Percentiles rank a stretch among this genome's conserved stretches.
Evolutionary conservation across 2,113 vertebrate genomes (phyloP).

Genomic region (Patagioenas fasciata): DNA sequence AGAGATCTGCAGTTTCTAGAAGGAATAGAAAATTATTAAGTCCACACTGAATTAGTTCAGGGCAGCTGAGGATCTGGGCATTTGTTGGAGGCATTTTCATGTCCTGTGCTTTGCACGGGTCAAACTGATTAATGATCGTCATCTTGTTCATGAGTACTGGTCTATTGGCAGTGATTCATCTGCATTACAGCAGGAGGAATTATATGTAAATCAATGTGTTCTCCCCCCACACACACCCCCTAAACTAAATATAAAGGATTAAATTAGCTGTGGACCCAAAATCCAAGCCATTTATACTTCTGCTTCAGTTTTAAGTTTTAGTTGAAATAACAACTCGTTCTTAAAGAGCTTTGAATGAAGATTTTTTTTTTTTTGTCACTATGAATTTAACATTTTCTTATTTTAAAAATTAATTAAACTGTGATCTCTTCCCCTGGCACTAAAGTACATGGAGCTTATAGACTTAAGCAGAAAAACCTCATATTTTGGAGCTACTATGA

Average conservation of each 20-base stretch:
- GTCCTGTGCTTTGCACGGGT: not conserved
- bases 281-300: not conserved
- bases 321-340: not conserved
- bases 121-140: not conserved
- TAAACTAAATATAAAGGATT: not conserved
- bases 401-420: constrained; percentile 16
- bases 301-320: not conserved
- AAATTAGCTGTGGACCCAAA: not conserved
- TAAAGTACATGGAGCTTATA: not conserved
- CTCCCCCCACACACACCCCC: not conserved
- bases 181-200: not conserved
- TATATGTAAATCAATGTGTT: not conserved
- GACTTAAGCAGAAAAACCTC: not conserved
- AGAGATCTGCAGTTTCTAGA: not conserved
- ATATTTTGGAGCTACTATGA: not conserved
- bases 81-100: not conserved
- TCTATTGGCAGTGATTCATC: not conserved
- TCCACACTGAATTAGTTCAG: not conserved
- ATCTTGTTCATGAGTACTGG: not conserved
- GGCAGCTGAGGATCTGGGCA: not conserved
- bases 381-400: not conserved
- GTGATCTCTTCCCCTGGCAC: not conserved
- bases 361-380: not conserved
- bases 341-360: not conserved
- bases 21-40: not conserved